Conservation (phyloP, 2,888 invertebrate genomes). For the Nomada flava region DNA sequence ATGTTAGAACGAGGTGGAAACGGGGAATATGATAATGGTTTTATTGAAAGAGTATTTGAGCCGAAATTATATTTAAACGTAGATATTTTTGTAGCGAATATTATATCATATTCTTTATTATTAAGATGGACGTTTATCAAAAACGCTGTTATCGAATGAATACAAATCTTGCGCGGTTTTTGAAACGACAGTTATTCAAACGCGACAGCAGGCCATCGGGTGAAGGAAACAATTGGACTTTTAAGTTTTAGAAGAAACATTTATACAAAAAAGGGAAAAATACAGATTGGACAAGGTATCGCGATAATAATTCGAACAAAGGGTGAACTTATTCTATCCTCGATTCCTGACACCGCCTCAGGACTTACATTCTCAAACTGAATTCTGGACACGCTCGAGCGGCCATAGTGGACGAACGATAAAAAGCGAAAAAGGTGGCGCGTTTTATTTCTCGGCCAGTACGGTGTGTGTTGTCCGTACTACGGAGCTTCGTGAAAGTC, state of each 20-base stretch:
- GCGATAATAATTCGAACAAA: constrained; percentile 45
- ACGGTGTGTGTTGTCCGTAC: constrained; percentile 62
- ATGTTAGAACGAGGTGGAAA: no score
- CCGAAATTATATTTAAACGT: no score
- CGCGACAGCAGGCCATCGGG: no score
- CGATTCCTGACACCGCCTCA: constrained; percentile 61
- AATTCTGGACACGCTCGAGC: constrained; percentile 72
- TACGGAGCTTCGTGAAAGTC: constrained; percentile 69
- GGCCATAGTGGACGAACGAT: constrained; percentile 72
- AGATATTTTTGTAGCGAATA: no score
- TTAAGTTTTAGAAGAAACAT: neutral
- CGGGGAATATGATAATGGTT: no score
- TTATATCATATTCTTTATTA: no score
- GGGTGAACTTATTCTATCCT: constrained; percentile 44
- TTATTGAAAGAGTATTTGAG: no score
- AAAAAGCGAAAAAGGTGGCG: constrained; percentile 72
- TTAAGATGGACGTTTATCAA: no score
- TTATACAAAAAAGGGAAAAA: neutral
- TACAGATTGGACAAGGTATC: constrained; percentile 8
- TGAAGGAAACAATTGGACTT: neutral
- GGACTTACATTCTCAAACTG: constrained; percentile 61
- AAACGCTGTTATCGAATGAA: no score
- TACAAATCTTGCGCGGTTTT: no score
- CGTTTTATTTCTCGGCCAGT: constrained; percentile 69
- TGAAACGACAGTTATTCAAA: no score